These are phyloP conservation scores for Anguilla rostrata DNA, from an alignment of 2,113 vertebrate species.

Conservation along the genomic window DNA sequence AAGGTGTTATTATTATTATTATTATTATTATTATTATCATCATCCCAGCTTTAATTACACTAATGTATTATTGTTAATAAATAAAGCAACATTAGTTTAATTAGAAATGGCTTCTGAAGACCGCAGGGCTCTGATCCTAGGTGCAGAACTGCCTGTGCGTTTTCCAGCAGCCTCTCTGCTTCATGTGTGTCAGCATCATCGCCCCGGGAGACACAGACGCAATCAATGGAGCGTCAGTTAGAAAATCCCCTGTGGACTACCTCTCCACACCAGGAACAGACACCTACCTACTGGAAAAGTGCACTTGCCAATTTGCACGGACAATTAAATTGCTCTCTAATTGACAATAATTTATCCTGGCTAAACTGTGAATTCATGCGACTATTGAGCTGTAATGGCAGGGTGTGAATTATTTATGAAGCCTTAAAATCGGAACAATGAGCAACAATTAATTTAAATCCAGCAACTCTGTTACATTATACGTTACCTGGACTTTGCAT, in stretches of 20 bases:
- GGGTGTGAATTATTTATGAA: conserved; percentile 81
- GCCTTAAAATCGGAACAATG: conserved; percentile 80
- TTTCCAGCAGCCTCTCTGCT: neutral
- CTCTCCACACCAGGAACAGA: neutral
- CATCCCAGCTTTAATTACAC: neutral
- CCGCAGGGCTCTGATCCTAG: too few species aligned
- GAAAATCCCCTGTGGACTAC: neutral
- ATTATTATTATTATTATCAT: too few species aligned
- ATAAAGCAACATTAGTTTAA: neutral
- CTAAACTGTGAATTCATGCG: conserved; percentile 87
- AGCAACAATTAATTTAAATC: conserved; percentile 78
- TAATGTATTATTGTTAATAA: neutral
- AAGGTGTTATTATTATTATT: too few species aligned
- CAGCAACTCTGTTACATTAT: neutral
- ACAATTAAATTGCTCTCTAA: conserved; percentile 84
- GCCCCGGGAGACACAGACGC: neutral
- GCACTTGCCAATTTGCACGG: conserved; percentile 69
- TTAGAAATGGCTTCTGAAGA: neutral
- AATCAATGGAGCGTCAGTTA: neutral
- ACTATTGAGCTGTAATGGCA: conserved; percentile 84
- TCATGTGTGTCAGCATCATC: neutral
- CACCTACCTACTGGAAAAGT: conserved; percentile 14
- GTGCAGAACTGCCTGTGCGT: neutral
- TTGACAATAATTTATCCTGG: conserved; percentile 82
- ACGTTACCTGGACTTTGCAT: neutral